These are phyloP conservation scores for Tenthredo mesomela DNA, from an alignment of 2,888 invertebrate genomes.

Conservation along the genomic window DNA sequence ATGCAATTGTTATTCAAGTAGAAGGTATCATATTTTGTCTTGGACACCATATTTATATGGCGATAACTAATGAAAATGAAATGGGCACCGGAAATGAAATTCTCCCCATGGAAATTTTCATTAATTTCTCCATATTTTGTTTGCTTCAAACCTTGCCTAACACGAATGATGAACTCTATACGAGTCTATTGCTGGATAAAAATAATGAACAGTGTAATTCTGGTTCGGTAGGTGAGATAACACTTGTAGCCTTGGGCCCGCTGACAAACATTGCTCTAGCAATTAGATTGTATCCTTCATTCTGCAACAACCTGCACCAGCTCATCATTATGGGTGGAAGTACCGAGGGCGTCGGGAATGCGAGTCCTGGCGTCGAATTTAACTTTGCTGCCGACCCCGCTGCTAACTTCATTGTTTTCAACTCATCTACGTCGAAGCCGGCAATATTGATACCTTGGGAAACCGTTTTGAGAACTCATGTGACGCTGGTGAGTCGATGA, in stretches of 20 bases:
- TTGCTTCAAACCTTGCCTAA: no score
- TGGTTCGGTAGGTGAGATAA: conserved; percentile 70
- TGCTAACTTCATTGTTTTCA: conserved; percentile 80
- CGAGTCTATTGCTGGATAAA: neutral
- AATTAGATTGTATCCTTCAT: conserved; percentile 74
- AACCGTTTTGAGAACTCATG: conserved; percentile 60
- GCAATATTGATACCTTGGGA: conserved; percentile 80
- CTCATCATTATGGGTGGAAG: conserved; percentile 74
- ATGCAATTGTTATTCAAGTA: neutral
- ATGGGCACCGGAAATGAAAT: neutral
- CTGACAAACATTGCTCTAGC: conserved; percentile 81
- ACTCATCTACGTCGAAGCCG: conserved; percentile 70
- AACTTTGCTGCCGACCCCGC: conserved; percentile 82
- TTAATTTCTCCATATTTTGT: no score
- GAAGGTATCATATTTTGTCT: neutral
- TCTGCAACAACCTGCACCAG: conserved; percentile 67
- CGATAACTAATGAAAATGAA: neutral
- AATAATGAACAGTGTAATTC: neutral
- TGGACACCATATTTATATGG: no score
- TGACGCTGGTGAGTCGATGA: conserved; percentile 65
- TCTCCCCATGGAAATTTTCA: no score
- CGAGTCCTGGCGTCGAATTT: conserved; percentile 79
- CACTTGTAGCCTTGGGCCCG: conserved; percentile 78
- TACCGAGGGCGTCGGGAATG: conserved; percentile 72
- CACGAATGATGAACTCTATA: neutral